Evolutionary conservation across 2,888 invertebrate species (phyloP).

Genomic region (Papilio protenor): DNA sequence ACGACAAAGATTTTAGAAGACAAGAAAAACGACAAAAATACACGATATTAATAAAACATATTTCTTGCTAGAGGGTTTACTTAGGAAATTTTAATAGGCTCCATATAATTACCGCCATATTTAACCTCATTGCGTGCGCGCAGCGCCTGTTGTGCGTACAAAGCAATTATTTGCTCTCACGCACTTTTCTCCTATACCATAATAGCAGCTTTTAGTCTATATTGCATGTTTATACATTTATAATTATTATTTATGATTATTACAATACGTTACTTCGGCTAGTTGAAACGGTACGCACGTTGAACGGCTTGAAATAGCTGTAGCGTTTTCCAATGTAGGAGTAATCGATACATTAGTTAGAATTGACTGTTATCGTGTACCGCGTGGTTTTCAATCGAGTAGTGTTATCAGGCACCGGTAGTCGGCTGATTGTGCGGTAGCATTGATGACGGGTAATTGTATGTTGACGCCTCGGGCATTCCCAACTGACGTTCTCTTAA

Average conservation of each 20-base stretch:
- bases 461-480: slow-evolving; percentile 48
- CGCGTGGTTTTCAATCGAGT: slow-evolving; percentile 58
- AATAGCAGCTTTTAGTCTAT: slow-evolving; percentile 64
- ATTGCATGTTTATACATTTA: slow-evolving; percentile 63
- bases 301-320: slow-evolving; percentile 22
- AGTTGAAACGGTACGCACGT: slow-evolving; percentile 5
- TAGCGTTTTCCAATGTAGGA: slow-evolving; percentile 30
- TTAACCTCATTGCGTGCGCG: slow-evolving; percentile 60
- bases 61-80: slow-evolving; percentile 48
- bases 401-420: slow-evolving; percentile 54
- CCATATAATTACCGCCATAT: slow-evolving; percentile 49
- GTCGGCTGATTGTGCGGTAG: slow-evolving; percentile 50
- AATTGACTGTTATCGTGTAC: slow-evolving; percentile 35
- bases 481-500: slow-evolving; percentile 24
- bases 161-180: slow-evolving; percentile 77
- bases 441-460: slow-evolving; percentile 57
- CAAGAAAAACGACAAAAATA: background rate
- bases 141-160: slow-evolving; percentile 63
- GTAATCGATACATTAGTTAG: slow-evolving; percentile 22
- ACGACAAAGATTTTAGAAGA: background rate
- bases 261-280: slow-evolving; percentile 33
- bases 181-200: slow-evolving; percentile 67
- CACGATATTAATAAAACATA: slow-evolving; percentile 31
- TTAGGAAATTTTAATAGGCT: background rate
- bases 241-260: slow-evolving; percentile 50